Conservation (phyloP, 1,140 invertebrate species). For the Monochamus saltuarius region DNA sequence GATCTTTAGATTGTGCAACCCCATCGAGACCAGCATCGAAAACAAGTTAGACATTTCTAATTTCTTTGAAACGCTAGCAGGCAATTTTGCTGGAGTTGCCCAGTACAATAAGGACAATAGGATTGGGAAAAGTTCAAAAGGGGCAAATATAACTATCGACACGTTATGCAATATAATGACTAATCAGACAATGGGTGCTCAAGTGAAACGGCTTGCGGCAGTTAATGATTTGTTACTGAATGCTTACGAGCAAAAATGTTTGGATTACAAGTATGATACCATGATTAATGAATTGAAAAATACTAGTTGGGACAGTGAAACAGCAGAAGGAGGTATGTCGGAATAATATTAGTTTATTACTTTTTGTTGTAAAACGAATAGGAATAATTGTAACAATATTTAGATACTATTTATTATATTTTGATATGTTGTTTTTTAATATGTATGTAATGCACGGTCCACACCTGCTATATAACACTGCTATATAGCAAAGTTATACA, state of each 20-base stretch:
- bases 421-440: neutral
- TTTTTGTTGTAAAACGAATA: neutral
- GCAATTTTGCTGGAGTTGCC: slow-evolving; percentile 80
- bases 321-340: slow-evolving; percentile 62
- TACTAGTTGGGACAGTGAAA: slow-evolving; percentile 65
- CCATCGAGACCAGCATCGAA: slow-evolving; percentile 64
- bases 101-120: slow-evolving; percentile 96
- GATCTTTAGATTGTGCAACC: slow-evolving; percentile 76
- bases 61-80: slow-evolving; percentile 77
- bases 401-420: neutral
- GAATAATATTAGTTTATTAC: neutral
- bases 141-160: slow-evolving; percentile 77
- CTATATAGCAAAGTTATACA: no score
- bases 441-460: neutral
- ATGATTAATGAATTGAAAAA: slow-evolving; percentile 74
- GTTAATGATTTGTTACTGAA: slow-evolving; percentile 74
- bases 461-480: no score
- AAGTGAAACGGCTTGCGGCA: slow-evolving; percentile 69
- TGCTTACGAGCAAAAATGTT: slow-evolving; percentile 70
- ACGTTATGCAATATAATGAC: slow-evolving; percentile 74
- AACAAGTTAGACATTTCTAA: slow-evolving; percentile 74
- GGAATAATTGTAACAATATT: neutral
- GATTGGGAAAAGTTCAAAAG: slow-evolving; percentile 58
- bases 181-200: slow-evolving; percentile 58
- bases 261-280: slow-evolving; percentile 81